Base-by-base conservation (phyloP, 1,140 invertebrate species). In the Platyura marginata region DNA sequence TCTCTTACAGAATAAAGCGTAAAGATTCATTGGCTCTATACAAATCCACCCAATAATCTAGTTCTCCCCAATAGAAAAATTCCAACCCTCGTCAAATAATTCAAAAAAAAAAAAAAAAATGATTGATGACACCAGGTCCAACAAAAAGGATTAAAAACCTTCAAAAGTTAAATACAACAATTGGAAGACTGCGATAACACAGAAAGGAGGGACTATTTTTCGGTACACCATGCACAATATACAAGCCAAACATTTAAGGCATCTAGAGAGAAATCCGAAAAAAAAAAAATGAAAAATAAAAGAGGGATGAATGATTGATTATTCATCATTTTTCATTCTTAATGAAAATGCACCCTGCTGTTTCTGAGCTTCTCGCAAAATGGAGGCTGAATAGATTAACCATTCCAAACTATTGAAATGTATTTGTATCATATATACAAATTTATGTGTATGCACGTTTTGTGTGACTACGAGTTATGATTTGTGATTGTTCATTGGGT, bases 291-390 rank as follows among this genome's bases (percentile, higher is more conserved):
- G 16, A 21, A 40, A 11, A 10, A 8, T 16, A 33, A 18, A 33
- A 33, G 35, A 46, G 48, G 54, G 60, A 59, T 56, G 57, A 58
- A 60, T 60, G 57, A 60, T 60, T 60, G 57, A 60, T 60, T 60
- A 56, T 52, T 60, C 57, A 57, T 60, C 57, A 60, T 60, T 60
- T 60, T 56, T 60, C 57, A 60, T 58, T 58, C 57, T 60, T 60
- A 58, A 60, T 60, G 57, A 60, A 60, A 60, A 60, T 60, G 57
- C 57, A 60, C 57, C 57, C 57, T 53, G 57, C 57, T 60, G 57
- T 54, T 35, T 22, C 18, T 38, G n/a, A 18, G 19, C 16, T 18
- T 5, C 16, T 18, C 20, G 18, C 36, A 38, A n/a, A 38, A 38
- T 38, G 25, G 25, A 8, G 25, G 25, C 13, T 29, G n/a, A n/a